Conservation (phyloP, 2,888 invertebrate species). For the Zhengitettix transpicula region DNA sequence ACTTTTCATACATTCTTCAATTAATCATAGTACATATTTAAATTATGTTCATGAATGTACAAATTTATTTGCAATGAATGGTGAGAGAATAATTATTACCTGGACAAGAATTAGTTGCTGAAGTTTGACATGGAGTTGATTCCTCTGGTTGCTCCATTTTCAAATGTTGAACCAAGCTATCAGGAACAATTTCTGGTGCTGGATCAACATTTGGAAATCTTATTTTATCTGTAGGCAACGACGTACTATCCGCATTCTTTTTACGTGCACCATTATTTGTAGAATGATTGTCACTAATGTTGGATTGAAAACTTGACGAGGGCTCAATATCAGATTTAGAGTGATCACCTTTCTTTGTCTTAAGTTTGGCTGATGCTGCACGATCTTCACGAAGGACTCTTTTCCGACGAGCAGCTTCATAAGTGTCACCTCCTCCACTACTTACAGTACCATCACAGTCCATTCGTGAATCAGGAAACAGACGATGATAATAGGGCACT, state of each 20-base stretch:
- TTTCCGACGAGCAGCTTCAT: conserved; percentile 11
- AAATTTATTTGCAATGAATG: too few relatives aligned
- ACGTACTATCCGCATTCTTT: not conserved
- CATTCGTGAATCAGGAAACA: conserved; percentile 7
- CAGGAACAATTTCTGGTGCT: too few relatives aligned
- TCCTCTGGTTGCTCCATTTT: not conserved
- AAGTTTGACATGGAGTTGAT: not conserved
- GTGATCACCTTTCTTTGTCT: conserved; percentile 10
- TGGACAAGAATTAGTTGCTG: not conserved
- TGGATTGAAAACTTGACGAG: not conserved
- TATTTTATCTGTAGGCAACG: not conserved
- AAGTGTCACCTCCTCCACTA: conserved; percentile 2
- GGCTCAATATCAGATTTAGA: not conserved
- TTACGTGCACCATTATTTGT: conserved; percentile 8
- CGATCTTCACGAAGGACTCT: conserved; percentile 10
- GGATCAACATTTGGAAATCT: too few relatives aligned
- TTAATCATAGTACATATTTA: too few relatives aligned
- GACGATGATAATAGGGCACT: conserved; percentile 2
- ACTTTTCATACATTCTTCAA: too few relatives aligned
- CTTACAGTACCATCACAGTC: conserved; percentile 5
- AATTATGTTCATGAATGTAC: too few relatives aligned
- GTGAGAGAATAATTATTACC: not conserved
- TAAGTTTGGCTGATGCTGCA: conserved; percentile 9
- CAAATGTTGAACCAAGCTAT: not conserved
- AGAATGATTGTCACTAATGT: not conserved